These are phyloP conservation scores for Hexactinellida sp. DNA, from an alignment of 37 sponge, comb jelly and placozoan genomes.

Conservation along the genomic window DNA sequence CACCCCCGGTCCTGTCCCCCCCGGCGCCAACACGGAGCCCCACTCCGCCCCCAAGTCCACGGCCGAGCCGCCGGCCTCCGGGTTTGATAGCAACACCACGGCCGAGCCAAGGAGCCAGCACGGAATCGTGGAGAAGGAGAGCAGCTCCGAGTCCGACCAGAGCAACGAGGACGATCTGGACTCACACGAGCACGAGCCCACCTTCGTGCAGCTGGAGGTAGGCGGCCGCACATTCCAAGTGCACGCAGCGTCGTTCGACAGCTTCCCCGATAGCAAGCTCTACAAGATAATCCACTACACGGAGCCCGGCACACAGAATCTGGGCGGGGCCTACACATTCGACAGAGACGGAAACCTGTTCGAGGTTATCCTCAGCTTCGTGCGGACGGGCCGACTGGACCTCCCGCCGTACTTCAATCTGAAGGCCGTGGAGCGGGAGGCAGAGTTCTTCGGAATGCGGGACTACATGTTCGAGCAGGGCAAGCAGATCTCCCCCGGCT, in stretches of 20 bases:
- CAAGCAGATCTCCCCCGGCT: conserved; percentile 9
- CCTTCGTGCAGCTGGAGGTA: conserved; percentile 9
- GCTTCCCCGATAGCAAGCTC: background rate
- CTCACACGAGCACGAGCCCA: background rate
- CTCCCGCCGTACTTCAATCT: conserved; percentile 18
- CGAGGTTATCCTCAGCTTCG: conserved; percentile 7
- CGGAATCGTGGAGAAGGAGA: conserved; percentile 13
- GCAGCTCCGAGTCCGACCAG: conserved; percentile 1
- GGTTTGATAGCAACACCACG: background rate
- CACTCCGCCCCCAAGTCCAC: background rate
- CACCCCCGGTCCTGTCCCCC: background rate
- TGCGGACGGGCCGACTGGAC: conserved; percentile 20
- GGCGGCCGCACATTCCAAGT: background rate
- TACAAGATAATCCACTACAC: conserved; percentile 6
- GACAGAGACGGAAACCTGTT: conserved; percentile 19
- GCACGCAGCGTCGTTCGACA: background rate
- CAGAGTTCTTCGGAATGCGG: background rate
- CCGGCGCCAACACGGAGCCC: background rate
- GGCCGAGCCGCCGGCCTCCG: background rate
- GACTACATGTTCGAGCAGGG: conserved; percentile 8
- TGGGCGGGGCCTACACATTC: background rate
- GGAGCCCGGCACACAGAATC: background rate
- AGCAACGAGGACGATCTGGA: conserved; percentile 2
- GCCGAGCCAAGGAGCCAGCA: background rate
- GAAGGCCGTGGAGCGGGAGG: background rate